These are phyloP conservation scores for Excalfactoria chinensis DNA, from an alignment of 2,113 vertebrate genomes.

Conservation along the genomic window DNA sequence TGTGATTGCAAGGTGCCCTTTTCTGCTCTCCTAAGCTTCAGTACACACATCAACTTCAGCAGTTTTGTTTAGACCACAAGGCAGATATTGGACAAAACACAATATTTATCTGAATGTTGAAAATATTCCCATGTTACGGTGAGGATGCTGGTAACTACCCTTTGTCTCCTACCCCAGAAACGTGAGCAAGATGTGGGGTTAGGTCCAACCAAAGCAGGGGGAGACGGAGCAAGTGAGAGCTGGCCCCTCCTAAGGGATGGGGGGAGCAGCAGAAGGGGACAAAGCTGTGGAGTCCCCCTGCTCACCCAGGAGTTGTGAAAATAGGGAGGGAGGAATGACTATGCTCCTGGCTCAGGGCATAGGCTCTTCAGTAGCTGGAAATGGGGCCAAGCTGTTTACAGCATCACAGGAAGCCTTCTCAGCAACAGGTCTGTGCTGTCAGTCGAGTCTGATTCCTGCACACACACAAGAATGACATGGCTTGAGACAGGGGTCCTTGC, in stretches of 20 bases:
- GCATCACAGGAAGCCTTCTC: neutral
- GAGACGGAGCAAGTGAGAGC: neutral
- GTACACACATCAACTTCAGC: neutral
- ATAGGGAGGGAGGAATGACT: rapidly evolving
- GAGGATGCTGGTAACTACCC: neutral
- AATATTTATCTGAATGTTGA: neutral
- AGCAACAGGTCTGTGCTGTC: neutral
- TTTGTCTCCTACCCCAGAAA: neutral
- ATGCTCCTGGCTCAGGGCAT: rapidly evolving
- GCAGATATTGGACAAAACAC: neutral
- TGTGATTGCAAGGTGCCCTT: neutral
- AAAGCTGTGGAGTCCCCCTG: neutral
- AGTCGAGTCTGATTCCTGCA: neutral
- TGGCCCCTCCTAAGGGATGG: neutral
- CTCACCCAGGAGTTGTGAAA: neutral
- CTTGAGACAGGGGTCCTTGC: neutral
- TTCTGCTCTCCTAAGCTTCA: neutral
- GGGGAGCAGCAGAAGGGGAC: neutral
- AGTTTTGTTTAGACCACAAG: neutral
- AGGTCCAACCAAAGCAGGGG: neutral
- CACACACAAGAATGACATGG: neutral
- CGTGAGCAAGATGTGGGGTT: neutral
- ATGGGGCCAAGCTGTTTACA: neutral
- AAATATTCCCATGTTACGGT: neutral
- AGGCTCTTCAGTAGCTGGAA: neutral